Base-by-base conservation (phyloP, 2,888 invertebrate genomes). In the Limnephilus lunatus region DNA sequence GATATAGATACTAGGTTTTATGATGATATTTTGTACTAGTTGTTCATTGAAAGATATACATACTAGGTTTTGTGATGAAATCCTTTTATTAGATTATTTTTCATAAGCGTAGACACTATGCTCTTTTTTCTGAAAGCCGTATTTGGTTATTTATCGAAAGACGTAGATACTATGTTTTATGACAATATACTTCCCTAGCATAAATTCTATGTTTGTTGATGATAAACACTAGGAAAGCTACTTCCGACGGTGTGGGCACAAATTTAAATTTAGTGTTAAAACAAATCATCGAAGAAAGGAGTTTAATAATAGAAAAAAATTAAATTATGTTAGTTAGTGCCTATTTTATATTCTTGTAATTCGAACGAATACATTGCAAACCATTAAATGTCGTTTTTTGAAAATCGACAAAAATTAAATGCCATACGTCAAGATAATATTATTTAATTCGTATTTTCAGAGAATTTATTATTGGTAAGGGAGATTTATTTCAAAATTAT, bases 281-380 rank as follows among this genome's bases (percentile, higher is more conserved):
- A 83, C 35, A 19, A 35, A 83, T 35, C 83, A 83, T 83, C 83
- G 39, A 83, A 35, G 25, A 35, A 83, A n/a, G 31, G 35, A 32
- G n/a, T 31, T 89, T 48, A n/a, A 14, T 89, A 31, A 31, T 39
- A 89, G 31, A 89, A 25, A 31, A 19, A 80, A 89, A 86, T 9
- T 19, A 86, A 86, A 86, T 31, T 86, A 86, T 31, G 30, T 44
- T 53, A 86, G 44, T 53, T 86, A 15, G 30, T 53, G 3, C 1
- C 30, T 86, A 86, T 86, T 86, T 86, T 86, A 35, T 83, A 14
- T 25, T 68, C 68, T 68, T 68, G 68, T n/a, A 9, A 25, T 9
- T 9, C 25, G n/a, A 68, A 53, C 19, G 53, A 68, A 68, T 7
- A 68, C 7, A n/a, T 68, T 68, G n/a, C 68, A n/a, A 68, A 68